Percentiles rank a stretch among this genome's conserved stretches.
These are phyloP conservation scores for Exephanes ischioxanthus DNA, from an alignment of 2,888 invertebrate species.

Conservation along the genomic window DNA sequence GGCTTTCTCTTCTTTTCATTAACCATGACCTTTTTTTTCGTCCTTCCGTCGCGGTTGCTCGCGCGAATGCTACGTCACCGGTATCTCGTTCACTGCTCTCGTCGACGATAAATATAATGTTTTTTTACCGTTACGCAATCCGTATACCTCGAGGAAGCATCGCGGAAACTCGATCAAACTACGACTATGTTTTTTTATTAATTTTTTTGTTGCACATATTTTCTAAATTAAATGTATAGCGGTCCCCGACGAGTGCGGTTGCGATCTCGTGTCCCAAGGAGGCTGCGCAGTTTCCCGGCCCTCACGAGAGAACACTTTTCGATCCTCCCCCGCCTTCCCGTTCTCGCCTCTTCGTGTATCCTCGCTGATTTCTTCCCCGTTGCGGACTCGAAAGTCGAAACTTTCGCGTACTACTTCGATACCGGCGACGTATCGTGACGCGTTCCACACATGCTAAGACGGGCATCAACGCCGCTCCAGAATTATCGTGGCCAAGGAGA, in stretches of 20 bases:
- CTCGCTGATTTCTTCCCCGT: conserved; percentile 47
- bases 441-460: conserved; percentile 7
- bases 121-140: conserved; percentile 72
- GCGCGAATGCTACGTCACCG: not conserved
- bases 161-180: not conserved
- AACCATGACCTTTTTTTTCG: not conserved
- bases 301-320: not conserved
- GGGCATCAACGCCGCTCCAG: not conserved
- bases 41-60: not conserved
- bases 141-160: conserved; percentile 22
- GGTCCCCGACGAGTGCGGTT: not conserved
- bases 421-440: conserved; percentile 10
- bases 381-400: conserved; percentile 63
- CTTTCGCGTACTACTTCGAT: conserved; percentile 66
- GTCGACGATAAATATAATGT: conserved; percentile 54
- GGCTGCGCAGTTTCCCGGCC: not conserved
- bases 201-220: conserved; percentile 5
- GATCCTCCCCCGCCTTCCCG: conserved; percentile 9
- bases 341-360: conserved; percentile 30
- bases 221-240: not conserved
- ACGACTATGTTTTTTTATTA: not conserved
- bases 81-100: conserved; percentile 18
- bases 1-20: not conserved
- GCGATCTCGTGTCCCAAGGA: not conserved
- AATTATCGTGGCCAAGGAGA: conserved; percentile 28